These are phyloP conservation scores for Platichthys flesus DNA, from an alignment of 2,113 vertebrate species.

Conservation along the genomic window DNA sequence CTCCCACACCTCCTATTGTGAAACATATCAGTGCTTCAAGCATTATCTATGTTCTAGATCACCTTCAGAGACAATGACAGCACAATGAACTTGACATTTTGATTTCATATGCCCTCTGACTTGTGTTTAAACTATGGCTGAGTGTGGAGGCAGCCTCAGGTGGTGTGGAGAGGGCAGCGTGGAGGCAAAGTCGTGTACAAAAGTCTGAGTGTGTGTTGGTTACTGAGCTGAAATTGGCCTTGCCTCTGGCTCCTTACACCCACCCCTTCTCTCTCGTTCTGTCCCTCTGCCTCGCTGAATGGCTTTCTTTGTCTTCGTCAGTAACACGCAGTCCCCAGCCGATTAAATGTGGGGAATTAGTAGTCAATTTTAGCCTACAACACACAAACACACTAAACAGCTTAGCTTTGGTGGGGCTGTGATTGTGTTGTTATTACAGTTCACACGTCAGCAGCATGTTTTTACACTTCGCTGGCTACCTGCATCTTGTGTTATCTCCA, in stretches of 20 bases:
- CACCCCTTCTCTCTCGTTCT: conserved; percentile 67
- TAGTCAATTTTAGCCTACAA: conserved; percentile 82
- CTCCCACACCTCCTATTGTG: background rate
- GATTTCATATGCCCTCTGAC: conserved; percentile 23
- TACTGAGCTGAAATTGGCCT: conserved; percentile 75
- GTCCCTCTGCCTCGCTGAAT: conserved; percentile 74
- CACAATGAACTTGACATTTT: conserved; percentile 38
- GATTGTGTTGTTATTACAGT: conserved; percentile 78
- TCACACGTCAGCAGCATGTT: conserved; percentile 68
- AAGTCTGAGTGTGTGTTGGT: conserved; percentile 72
- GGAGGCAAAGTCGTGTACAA: conserved; percentile 68
- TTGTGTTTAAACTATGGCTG: conserved; percentile 45
- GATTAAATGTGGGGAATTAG: conserved; percentile 87
- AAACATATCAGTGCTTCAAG: background rate
- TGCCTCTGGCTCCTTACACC: conserved; percentile 73
- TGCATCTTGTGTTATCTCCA: conserved; percentile 5
- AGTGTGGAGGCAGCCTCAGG: conserved; percentile 60
- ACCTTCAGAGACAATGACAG: background rate
- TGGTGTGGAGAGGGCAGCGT: conserved; percentile 33
- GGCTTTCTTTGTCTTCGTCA: conserved; percentile 81
- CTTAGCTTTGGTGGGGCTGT: conserved; percentile 68
- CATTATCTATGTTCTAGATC: background rate
- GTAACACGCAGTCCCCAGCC: conserved; percentile 83
- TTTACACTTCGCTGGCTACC: conserved; percentile 26
- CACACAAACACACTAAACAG: conserved; percentile 80